Evolutionary conservation across 2,888 invertebrate species (phyloP), one percentile per base, ranked within the genome.

Genomic region (Acleris literana): DNA sequence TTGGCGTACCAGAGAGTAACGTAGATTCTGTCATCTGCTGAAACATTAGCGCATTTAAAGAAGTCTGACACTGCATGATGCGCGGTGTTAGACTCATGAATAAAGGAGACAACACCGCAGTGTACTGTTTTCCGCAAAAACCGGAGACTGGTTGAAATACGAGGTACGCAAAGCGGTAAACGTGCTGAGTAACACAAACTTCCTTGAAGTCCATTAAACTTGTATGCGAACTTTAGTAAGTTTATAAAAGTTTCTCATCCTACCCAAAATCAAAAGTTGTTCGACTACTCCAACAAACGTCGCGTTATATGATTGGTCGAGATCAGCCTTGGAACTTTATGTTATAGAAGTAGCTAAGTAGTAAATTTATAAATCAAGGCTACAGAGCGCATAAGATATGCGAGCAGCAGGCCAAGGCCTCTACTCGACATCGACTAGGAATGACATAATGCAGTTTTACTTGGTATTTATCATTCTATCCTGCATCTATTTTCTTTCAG

Each of bases 161-260:
- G 60, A 64, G 54, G 65, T 61, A 61, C 56, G 44, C 46, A 61
- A 61, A 44, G 44, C 52, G 52, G 43, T 54, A 56, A 61, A 56
- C 49, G 54, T 61, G 54, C 59, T 44, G 55, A 65, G 65, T 66
- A 59, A 65, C 60, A 60, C 64, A 60, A 65, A 65, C 54, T 65
- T 65, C 43, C 39, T 51, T 51, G 64, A 60, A 65, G 55, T 60
- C 55, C 60, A 64, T 64, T 64, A 55, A 60, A 65, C 64, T 60
- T 65, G 51, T 49, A 55, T 55, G 49, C 54, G 48, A 61, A 51
- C 55, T 60, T 60, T 46, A 25, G 20, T n/a, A 48, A 64, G 53
- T 64, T 64, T 59, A 59, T 39, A 48, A 55, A 55, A 60, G 43
- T 64, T 49, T 25, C 51, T 18, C 43, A 17, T 63, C 55, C 43